A percentile compares a stretch with the other conserved stretches of the same genome.
These are phyloP conservation scores for Delia radicum DNA, from an alignment of 1,140 invertebrate species.

Conservation along the genomic window DNA sequence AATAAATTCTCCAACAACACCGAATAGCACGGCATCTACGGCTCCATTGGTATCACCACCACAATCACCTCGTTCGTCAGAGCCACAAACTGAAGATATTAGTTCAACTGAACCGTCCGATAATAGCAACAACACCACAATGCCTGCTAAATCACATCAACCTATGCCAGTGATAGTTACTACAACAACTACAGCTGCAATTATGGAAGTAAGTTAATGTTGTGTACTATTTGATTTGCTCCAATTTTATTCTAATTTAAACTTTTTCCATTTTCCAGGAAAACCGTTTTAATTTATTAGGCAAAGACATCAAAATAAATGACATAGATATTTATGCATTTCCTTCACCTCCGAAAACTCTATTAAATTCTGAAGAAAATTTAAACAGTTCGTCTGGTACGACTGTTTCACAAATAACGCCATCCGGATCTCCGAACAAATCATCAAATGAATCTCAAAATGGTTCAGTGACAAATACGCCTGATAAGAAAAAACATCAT, in stretches of 20 bases:
- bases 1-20: neutral
- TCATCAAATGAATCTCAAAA: neutral
- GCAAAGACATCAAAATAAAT: constrained; percentile 16
- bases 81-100: neutral
- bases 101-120: neutral
- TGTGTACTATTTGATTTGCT: neutral
- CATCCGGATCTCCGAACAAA: constrained; percentile 23
- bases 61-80: constrained; percentile 10
- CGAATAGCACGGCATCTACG: constrained; percentile 24
- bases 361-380: constrained; percentile 12
- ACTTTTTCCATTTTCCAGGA: too few species aligned
- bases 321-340: constrained; percentile 25
- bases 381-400: constrained; percentile 29
- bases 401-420: constrained; percentile 19
- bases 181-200: constrained; percentile 29
- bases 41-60: constrained; percentile 20
- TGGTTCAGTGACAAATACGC: constrained; percentile 3
- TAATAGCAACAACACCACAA: neutral
- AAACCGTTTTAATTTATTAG: constrained; percentile 27
- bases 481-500: constrained; percentile 20
- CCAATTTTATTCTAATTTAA: too few species aligned
- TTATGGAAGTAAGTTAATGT: constrained; percentile 26
- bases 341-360: constrained; percentile 26
- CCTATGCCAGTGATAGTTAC: constrained; percentile 14
- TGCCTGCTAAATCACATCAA: constrained; percentile 26